Percentiles rank a stretch among this genome's conserved stretches.
Evolutionary conservation across 1,140 invertebrate genomes (phyloP).

Genomic region (Penaeus vannamei): DNA sequence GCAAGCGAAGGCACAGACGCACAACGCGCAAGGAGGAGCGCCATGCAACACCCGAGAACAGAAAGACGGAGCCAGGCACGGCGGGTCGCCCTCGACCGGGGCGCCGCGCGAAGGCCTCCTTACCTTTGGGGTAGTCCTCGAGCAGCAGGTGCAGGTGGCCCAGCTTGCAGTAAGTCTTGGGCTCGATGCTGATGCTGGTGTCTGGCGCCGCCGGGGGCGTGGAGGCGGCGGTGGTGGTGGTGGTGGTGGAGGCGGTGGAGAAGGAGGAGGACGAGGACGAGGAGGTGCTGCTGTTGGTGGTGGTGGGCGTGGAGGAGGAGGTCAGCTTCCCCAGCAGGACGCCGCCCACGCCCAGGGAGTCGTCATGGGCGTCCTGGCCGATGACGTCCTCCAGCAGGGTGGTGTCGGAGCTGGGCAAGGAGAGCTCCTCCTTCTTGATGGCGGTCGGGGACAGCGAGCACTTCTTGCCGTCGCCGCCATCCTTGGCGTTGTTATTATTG

Average conservation of each 20-base stretch:
- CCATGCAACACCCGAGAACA: too few species aligned
- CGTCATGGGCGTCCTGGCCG: not conserved
- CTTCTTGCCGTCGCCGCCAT: slow-evolving; percentile 30
- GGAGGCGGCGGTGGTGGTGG: slow-evolving; percentile 78
- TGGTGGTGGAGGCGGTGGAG: slow-evolving; percentile 40
- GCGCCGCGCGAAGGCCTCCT: slow-evolving; percentile 10
- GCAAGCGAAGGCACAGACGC: too few species aligned
- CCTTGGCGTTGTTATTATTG: not conserved
- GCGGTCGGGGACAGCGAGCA: slow-evolving; percentile 9
- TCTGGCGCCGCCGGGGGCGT: slow-evolving; percentile 77
- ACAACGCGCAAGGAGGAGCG: too few species aligned
- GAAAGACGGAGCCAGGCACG: too few species aligned
- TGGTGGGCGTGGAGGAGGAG: slow-evolving; percentile 19
- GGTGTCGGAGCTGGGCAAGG: not conserved
- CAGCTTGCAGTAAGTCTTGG: slow-evolving; percentile 92
- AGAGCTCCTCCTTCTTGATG: slow-evolving; percentile 17
- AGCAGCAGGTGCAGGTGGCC: slow-evolving; percentile 93
- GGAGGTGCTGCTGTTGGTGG: slow-evolving; percentile 31
- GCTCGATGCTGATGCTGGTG: slow-evolving; percentile 84
- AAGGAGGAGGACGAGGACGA: not conserved
- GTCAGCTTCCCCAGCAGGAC: slow-evolving; percentile 8
- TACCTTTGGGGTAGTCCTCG: slow-evolving; percentile 93
- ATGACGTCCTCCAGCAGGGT: slow-evolving; percentile 1
- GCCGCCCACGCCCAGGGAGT: not conserved
- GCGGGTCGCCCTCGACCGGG: too few species aligned